A percentile compares a stretch with the other conserved stretches of the same genome.
Conservation (phyloP, 2,113 vertebrate species). For the Orthochromis indermauri region DNA sequence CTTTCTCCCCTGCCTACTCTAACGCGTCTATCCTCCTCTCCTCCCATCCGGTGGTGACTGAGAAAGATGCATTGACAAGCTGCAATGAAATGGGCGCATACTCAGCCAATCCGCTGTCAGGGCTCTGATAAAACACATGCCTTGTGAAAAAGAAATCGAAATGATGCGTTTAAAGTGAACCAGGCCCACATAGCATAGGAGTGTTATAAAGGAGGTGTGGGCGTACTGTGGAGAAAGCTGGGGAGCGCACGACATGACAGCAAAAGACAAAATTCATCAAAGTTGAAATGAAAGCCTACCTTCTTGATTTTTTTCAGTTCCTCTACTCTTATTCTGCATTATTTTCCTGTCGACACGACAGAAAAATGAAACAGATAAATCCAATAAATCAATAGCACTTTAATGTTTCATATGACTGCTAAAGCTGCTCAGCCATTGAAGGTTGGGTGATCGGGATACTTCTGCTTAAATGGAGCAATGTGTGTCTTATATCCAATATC, state of each 20-base stretch:
- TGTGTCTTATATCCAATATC: background rate
- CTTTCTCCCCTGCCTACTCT: conserved; percentile 22
- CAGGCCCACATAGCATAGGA: background rate
- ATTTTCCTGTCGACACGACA: background rate
- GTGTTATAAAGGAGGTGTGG: background rate
- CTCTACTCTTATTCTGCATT: background rate
- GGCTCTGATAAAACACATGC: background rate
- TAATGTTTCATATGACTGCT: background rate
- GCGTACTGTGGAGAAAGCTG: background rate
- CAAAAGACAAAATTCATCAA: background rate
- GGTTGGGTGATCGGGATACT: background rate
- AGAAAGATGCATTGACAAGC: conserved; percentile 55
- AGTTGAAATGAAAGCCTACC: background rate
- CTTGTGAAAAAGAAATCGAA: background rate
- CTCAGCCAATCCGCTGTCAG: conserved; percentile 40
- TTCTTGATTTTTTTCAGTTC: background rate
- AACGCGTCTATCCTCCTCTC: conserved; percentile 43
- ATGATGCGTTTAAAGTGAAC: background rate
- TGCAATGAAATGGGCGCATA: conserved; percentile 54
- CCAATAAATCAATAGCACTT: background rate
- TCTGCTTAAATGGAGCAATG: background rate
- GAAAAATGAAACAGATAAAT: background rate
- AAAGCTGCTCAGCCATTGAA: background rate
- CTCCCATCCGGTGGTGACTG: conserved; percentile 53
- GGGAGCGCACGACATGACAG: background rate